Base-by-base conservation (phyloP, 2,113 vertebrate species). In the Perccottus glenii region DNA sequence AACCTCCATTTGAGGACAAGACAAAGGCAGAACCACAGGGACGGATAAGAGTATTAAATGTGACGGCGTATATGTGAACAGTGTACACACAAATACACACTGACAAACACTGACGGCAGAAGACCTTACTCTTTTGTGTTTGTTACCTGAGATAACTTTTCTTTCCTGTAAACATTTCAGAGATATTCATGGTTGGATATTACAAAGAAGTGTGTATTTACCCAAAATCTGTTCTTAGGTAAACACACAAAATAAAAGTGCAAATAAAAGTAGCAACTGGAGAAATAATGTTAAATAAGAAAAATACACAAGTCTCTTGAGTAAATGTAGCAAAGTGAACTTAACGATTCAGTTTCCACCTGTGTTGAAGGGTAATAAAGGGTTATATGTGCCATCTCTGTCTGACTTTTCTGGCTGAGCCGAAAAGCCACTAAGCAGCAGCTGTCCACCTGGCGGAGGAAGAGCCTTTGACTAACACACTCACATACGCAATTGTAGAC, bases 1-100 rank as follows among this genome's bases (percentile, higher is more conserved):
- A 94, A 91, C 93, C 40, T 93, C 94, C 93, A 93, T 93, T 93
- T 94, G 92, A 94, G 92, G 93, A 90, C 91, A 85, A 94, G 90
- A 93, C 91, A 93, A 91, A 91, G 80, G 66, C 87, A 9, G 73
- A 76, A 63, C 86, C 77, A 43, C 57, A 16, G 88, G 87, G 88
- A 88, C 15, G 80, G 83, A 85, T 89, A 87, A 88, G 83, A 87
- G 87, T 85, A 90, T 91, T 92, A 89, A 89, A 87, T 82, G 78
- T 67, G 79, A 70, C 83, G 76, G 75, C 78, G 71, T 64, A 67
- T 70, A 73, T 71, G 68, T 42, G 67, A 61, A 49, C 16, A 56
- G 56, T 59, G 70, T 69, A 75, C 40, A 66, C 44, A 45, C 48
- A 51, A 35, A 47, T 12, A 11, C 40, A 60, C 11, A 27, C 44